Conservation (phyloP, 1,140 invertebrate genomes). For the Drosophila funebris region DNA sequence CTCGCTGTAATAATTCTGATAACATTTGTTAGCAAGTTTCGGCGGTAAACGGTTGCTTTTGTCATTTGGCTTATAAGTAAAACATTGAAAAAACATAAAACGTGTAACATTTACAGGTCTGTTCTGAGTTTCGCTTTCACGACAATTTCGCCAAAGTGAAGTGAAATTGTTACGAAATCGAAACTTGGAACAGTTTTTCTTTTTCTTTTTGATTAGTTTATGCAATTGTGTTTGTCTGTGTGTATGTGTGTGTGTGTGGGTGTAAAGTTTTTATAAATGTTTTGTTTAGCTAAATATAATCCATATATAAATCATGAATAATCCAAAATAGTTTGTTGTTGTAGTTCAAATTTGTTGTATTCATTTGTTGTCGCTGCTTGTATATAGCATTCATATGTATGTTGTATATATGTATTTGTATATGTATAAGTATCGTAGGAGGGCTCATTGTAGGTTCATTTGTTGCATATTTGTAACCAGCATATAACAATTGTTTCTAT, state of each 20-base stretch:
- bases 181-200: slow-evolving; percentile 9
- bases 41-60: slow-evolving; percentile 47
- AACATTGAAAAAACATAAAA: slow-evolving; percentile 34
- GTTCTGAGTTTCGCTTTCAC: not conserved
- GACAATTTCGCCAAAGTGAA: no score
- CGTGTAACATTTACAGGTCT: slow-evolving; percentile 17
- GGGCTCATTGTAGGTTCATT: slow-evolving; percentile 28
- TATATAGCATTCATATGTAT: slow-evolving; percentile 69
- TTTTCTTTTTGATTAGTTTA: no score
- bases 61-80: slow-evolving; percentile 56
- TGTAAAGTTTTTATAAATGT: slow-evolving; percentile 32
- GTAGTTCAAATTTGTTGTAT: slow-evolving; percentile 16
- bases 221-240: slow-evolving; percentile 8
- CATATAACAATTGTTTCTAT: slow-evolving; percentile 30
- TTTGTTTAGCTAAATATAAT: not conserved
- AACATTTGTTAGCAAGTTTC: slow-evolving; percentile 32
- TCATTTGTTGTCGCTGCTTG: slow-evolving; percentile 38
- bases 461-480: slow-evolving; percentile 33
- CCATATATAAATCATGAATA: slow-evolving; percentile 44
- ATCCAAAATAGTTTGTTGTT: slow-evolving; percentile 61
- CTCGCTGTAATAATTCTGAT: slow-evolving; percentile 11
- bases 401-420: slow-evolving; percentile 9
- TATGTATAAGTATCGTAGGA: slow-evolving; percentile 38
- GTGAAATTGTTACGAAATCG: not conserved
- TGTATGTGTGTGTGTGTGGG: slow-evolving; percentile 14